Evolutionary conservation across 2,113 vertebrate species (phyloP).

Genomic region (Tamias sibiricus): DNA sequence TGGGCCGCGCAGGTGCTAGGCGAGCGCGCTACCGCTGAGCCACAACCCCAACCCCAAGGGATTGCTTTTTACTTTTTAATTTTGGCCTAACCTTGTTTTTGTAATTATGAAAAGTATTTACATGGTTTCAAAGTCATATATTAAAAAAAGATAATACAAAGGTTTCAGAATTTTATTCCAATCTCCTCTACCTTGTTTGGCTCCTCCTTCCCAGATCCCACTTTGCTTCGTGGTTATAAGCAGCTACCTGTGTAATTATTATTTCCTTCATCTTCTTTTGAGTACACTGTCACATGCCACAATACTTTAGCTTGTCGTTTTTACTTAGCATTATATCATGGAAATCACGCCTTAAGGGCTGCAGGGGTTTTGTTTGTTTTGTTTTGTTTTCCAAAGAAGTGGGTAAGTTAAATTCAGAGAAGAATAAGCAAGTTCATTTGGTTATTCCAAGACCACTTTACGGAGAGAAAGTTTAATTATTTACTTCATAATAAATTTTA

Average conservation of each 20-base stretch:
- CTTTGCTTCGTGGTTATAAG: not conserved
- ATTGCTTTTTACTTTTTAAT: not conserved
- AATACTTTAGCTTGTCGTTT: not conserved
- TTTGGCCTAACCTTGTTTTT: not conserved
- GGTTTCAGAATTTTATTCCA: not conserved
- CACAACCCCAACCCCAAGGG: too few species aligned
- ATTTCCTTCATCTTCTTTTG: not conserved
- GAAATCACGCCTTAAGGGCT: not conserved
- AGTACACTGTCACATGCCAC: not conserved
- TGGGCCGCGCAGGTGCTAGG: too few species aligned
- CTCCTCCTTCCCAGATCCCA: not conserved
- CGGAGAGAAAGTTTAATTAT: not conserved
- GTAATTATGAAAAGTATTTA: not conserved
- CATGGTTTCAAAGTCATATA: not conserved
- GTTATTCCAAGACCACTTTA: not conserved
- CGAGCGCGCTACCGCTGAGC: too few species aligned
- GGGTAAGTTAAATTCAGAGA: not conserved
- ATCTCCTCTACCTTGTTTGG: not conserved
- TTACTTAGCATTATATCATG: not conserved
- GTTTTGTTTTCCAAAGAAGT: not conserved
- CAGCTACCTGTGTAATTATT: not conserved
- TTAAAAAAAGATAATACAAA: not conserved
- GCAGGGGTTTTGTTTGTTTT: not conserved
- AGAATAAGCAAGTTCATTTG: not conserved
- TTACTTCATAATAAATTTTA: not conserved